Evolutionary conservation across 2,888 invertebrate genomes (phyloP), one percentile per base, ranked within the genome.

Genomic region (Drosophila phalerata): DNA sequence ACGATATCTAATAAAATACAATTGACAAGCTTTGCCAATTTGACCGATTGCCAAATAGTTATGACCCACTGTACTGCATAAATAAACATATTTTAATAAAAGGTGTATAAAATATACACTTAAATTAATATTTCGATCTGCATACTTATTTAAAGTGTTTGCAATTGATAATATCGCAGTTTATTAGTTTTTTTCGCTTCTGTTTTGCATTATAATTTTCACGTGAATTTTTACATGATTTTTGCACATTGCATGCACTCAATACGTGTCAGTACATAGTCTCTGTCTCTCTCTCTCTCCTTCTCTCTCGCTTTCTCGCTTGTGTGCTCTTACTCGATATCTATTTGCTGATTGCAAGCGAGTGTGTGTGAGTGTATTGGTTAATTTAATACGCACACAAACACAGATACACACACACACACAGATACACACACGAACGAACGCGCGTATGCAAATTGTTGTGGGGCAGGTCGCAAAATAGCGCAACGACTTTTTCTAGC

Each of bases 391-490:
- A 77, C 78, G 52, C n/a, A n/a, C n/a, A n/a, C n/a, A n/a, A n/a
- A n/a, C n/a, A n/a, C n/a, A n/a, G n/a, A n/a, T n/a, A n/a, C 77
- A 74, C 66, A 80, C 69, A 22, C 22, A 22, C 22, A 28, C 28
- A 25, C 25, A 25, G 5, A 25, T 5, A 25, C 30, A 30, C 30
- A 30, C 30, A 30, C 30, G 30, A 30, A 30, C 55, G 61, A 48
- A 64, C 69, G 65, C 64, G 73, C 70, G 69, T 80, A 85, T 83
- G 87, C 82, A 87, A 85, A 85, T 75, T 75, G 71, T 40, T 77
- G 83, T 85, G 88, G 55, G 85, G 85, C 88, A 85, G 85, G 85
- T 85, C 85, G 81, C 85, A 74, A 82, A 56, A 73, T 79, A 85
- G 70, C 72, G 64, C 74, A 70, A 62, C 62, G 65, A 52, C 52